Percentiles rank a stretch among this genome's conserved stretches.
phyloP scores from a whole-genome alignment of 2,888 invertebrate genomes.

The Fragum sueziense region DNA sequence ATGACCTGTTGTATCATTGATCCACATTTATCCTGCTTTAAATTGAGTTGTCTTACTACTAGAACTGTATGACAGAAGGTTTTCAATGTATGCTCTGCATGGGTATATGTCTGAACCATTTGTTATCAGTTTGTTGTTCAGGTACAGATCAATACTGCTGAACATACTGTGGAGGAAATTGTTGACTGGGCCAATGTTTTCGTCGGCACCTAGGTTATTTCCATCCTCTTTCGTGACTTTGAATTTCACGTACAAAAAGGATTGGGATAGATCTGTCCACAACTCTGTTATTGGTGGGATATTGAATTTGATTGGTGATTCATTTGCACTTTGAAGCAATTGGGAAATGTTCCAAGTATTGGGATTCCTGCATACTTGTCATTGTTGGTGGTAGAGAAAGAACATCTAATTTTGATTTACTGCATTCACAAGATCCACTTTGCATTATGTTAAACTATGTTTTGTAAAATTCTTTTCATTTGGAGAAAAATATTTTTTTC shows the following conservation, averaged over 20 bases:
- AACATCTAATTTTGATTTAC: slow-evolving; percentile 25
- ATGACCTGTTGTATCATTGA: background rate
- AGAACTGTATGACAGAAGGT: background rate
- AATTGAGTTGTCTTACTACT: background rate
- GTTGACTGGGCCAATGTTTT: background rate
- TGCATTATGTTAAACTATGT: background rate
- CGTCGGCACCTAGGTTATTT: background rate
- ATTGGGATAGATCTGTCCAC: slow-evolving; percentile 16
- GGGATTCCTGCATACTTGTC: slow-evolving; percentile 27
- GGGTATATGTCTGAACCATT: background rate
- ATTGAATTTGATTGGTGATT: slow-evolving; percentile 3
- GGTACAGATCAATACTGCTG: slow-evolving; percentile 17
- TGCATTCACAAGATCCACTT: slow-evolving; percentile 27
- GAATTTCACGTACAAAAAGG: slow-evolving; percentile 13
- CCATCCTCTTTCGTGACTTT: slow-evolving; percentile 13
- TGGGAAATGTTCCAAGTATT: slow-evolving; percentile 13
- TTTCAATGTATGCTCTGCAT: slow-evolving; percentile 16
- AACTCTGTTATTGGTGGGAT: slow-evolving; percentile 12
- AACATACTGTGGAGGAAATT: slow-evolving; percentile 22
- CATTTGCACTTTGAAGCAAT: background rate
- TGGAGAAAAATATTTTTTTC: too few relatives aligned
- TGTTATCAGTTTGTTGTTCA: slow-evolving; percentile 21
- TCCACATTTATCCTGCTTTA: slow-evolving; percentile 3
- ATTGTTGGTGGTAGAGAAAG: slow-evolving; percentile 21
- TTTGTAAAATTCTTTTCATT: background rate